Conservation (phyloP, 2,113 vertebrate species). For the Mohoua ochrocephala region DNA sequence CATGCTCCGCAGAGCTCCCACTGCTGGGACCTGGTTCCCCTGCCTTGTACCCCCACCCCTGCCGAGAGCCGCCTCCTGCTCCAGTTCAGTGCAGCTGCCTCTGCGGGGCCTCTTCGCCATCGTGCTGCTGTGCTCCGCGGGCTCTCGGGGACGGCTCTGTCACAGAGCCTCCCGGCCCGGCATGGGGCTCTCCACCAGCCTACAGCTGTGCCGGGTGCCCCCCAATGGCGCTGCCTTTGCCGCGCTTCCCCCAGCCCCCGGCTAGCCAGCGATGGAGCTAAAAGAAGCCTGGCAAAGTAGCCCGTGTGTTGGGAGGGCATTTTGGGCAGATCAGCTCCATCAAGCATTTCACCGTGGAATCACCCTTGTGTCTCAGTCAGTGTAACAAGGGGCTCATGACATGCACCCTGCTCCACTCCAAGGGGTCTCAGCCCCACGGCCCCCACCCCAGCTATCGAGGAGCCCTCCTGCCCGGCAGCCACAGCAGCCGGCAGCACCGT, state of each 20-base stretch:
- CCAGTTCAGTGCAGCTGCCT: not conserved
- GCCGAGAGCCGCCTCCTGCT: not conserved
- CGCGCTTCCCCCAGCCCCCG: rapidly evolving
- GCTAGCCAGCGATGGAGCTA: not conserved
- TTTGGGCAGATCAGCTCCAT: not conserved
- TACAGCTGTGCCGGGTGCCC: not conserved
- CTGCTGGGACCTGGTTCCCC: not conserved
- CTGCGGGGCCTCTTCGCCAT: not conserved
- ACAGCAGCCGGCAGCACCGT: rapidly evolving
- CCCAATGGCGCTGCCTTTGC: not conserved
- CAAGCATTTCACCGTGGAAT: not conserved
- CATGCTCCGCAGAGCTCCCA: rapidly evolving
- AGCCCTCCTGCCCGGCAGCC: not conserved
- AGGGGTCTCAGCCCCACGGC: not conserved
- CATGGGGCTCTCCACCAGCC: not conserved
- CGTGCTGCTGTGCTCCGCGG: rapidly evolving
- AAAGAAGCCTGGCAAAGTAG: not conserved
- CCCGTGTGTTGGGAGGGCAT: rapidly evolving
- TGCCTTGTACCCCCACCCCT: not conserved
- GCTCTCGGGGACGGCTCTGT: not conserved
- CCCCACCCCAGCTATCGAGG: rapidly evolving
- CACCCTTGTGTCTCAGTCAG: not conserved
- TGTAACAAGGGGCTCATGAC: not conserved
- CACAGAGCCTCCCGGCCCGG: not conserved
- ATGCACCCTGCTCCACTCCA: not conserved